phyloP scores from a whole-genome alignment of 2,113 vertebrate species.

The Labeo rohita region DNA sequence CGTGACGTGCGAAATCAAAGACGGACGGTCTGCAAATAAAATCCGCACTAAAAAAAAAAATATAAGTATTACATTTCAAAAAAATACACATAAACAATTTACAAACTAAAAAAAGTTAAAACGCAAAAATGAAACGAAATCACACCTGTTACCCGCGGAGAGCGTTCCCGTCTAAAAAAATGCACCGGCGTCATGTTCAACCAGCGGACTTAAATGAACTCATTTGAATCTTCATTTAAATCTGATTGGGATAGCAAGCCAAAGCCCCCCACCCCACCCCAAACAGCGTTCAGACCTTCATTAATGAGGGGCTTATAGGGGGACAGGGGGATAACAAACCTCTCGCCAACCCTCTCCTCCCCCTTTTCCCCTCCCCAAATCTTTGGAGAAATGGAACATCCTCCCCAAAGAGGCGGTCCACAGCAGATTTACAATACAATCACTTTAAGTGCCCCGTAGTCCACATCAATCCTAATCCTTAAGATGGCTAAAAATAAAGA shows the following conservation, averaged over 20 bases:
- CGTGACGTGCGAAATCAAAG: conserved; percentile 54
- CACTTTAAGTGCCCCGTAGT: conserved; percentile 99
- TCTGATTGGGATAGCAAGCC: conserved; percentile 58
- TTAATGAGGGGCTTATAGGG: conserved; percentile 80
- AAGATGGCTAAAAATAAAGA: conserved; percentile 99
- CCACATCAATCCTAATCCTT: conserved; percentile 99
- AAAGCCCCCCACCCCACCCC: conserved; percentile 60
- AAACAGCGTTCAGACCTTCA: conserved; percentile 72
- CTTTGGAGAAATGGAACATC: conserved; percentile 62
- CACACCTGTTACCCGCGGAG: conserved; percentile 79
- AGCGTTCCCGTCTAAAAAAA: conserved; percentile 74
- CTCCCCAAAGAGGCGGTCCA: conserved; percentile 65
- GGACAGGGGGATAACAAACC: conserved; percentile 77
- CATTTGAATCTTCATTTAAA: conserved; percentile 74
- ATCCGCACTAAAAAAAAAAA: neutral
- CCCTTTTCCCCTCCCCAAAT: conserved; percentile 59
- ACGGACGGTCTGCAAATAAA: conserved; percentile 51
- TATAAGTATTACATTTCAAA: no score
- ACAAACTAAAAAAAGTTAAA: neutral
- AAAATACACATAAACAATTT: neutral
- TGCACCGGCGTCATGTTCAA: conserved; percentile 73
- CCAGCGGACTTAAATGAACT: conserved; percentile 77
- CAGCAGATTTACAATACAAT: conserved; percentile 99
- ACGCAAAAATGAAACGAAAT: conserved; percentile 43
- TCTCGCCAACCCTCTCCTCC: conserved; percentile 68